Base-by-base conservation (phyloP, 2,797 vertebrate species). In the Spondyliosoma cantharus region DNA sequence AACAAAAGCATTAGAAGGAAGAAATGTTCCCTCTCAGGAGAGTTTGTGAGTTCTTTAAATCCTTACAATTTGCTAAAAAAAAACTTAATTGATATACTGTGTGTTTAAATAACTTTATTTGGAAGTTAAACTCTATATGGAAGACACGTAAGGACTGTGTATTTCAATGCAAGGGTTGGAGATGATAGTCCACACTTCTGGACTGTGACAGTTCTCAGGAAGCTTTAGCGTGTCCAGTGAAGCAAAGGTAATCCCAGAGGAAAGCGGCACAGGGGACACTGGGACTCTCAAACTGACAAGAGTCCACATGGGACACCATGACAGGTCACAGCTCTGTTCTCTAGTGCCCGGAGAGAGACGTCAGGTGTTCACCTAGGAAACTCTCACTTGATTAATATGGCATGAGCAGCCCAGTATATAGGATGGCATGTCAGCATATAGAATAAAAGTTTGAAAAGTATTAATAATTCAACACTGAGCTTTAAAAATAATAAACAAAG, bases 281-380 rank as follows among this genome's bases (percentile, higher is more conserved):
- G 53, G 76, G 57, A 85, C 76, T 68, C 77, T 78, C 45, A 54
- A 80, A 59, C 58, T 88, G 87, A 89, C 91, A 86, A 15, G 65
- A 74, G 83, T 73, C 83, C 78, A 87, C 77, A 74, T 58, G 85
- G 87, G 86, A 88, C 71, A 84, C 80, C 78, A 72, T 78, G 86
- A 86, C 87, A 88, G 83, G 79, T 91, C 80, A 82, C 62, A 68
- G 62, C 73, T 88, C 75, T 81, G 76, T 76, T 82, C 53, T 70
- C 49, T n/a, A 9, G 37, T 63, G 54, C 64, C 57, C 60, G 46
- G 65, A 81, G 77, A 67, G 46, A 67, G 53, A 59, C 81, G 82
- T 61, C 72, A 71, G 45, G 53, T 56, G 48, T 78, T 73, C 50
- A 75, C 78, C 58, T 32, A 46, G 48, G 50, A 65, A 71, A 58